Conservation (phyloP, 2,113 vertebrate genomes). For the Cheirogaleus medius region DNA sequence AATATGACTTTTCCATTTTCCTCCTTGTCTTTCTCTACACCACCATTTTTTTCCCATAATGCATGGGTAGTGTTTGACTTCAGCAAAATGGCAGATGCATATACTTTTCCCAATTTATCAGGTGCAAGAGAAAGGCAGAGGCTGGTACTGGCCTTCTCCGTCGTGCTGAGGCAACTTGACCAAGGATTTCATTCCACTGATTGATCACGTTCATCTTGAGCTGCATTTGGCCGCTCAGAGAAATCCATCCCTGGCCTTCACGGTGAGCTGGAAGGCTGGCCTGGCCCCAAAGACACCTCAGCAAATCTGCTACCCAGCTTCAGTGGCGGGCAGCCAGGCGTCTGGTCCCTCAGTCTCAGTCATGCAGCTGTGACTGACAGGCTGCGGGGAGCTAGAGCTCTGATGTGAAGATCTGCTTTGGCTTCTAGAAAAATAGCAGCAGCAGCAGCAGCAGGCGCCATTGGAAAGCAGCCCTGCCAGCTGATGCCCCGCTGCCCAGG, state of each 20-base stretch:
- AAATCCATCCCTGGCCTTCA: constrained; percentile 46
- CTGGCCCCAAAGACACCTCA: constrained; percentile 68
- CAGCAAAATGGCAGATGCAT: not conserved
- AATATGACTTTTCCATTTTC: not conserved
- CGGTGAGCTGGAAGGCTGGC: constrained; percentile 53
- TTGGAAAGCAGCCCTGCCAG: constrained; percentile 57
- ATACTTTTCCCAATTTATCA: not conserved
- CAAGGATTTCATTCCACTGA: constrained; percentile 50
- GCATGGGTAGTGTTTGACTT: not conserved
- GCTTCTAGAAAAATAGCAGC: constrained; percentile 53
- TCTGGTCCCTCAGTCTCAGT: constrained; percentile 45
- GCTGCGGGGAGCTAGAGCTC: constrained; percentile 50
- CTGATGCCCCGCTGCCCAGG: constrained; percentile 3
- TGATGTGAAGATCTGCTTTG: constrained; percentile 43
- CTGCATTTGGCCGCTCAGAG: constrained; percentile 41
- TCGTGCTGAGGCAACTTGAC: constrained; percentile 13
- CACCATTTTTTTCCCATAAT: not conserved
- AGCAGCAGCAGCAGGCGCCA: not conserved
- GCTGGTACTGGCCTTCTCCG: not conserved
- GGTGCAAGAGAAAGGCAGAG: not conserved
- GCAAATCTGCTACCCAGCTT: constrained; percentile 71
- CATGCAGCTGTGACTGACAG: constrained; percentile 61
- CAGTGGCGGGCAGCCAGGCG: constrained; percentile 61
- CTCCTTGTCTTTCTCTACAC: not conserved
- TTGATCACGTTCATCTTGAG: constrained; percentile 38